phyloP scores from a whole-genome alignment of 1,140 invertebrate species.

The Wiebesia pumilae region DNA sequence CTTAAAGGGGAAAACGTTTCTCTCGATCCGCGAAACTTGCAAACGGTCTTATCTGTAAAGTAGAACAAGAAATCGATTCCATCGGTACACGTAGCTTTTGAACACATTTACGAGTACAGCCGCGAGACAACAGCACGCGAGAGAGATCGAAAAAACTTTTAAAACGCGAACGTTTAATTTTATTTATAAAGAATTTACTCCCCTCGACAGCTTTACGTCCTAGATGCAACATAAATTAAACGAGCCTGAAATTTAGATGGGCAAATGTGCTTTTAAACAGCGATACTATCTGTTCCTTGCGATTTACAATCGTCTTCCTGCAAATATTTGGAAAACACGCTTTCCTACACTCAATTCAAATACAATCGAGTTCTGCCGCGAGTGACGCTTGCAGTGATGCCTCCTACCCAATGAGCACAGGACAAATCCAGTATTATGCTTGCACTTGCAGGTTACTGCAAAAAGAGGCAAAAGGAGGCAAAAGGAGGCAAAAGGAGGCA shows the following conservation, averaged over 20 bases:
- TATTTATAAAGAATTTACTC: neutral
- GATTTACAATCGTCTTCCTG: too few species aligned
- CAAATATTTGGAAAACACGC: too few species aligned
- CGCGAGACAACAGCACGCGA: neutral
- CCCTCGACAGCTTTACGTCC: neutral
- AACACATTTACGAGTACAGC: neutral
- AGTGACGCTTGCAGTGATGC: neutral
- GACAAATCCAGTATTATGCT: slow-evolving; percentile 25
- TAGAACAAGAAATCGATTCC: slow-evolving; percentile 3
- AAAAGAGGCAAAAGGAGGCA: slow-evolving; percentile 33
- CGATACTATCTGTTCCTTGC: too few species aligned
- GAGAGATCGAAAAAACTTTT: neutral
- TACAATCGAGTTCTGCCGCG: too few species aligned
- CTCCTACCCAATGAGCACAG: neutral
- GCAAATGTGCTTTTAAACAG: too few species aligned
- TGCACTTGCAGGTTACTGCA: too few species aligned
- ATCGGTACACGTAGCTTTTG: neutral
- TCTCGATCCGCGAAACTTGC: neutral
- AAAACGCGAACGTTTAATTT: neutral
- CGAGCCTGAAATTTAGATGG: too few species aligned
- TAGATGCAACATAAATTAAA: neutral
- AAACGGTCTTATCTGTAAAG: slow-evolving; percentile 15
- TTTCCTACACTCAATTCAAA: too few species aligned
- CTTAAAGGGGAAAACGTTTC: neutral
- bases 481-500: slow-evolving; percentile 23